phyloP scores from a whole-genome alignment of 2,113 vertebrate genomes.

The Cryptomyrus ogoouensis region DNA sequence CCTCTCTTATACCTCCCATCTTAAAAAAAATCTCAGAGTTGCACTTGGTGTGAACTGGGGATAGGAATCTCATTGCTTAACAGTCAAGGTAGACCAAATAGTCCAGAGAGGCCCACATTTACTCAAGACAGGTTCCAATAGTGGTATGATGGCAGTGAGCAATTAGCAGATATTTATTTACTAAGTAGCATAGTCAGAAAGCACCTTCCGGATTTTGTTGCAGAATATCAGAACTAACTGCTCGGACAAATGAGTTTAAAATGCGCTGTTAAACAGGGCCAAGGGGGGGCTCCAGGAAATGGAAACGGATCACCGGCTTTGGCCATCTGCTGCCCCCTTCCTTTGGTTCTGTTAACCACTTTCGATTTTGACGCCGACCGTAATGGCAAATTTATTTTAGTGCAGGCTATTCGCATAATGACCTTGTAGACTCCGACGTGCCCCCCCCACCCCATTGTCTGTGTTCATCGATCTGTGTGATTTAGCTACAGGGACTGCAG shows the following conservation, averaged over 20 bases:
- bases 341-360: background rate
- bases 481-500: conserved; percentile 49
- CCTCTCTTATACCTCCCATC: background rate
- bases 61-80: background rate
- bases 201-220: conserved; percentile 1
- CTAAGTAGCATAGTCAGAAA: background rate
- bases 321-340: conserved; percentile 19
- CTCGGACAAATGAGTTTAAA: conserved; percentile 33
- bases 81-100: conserved; percentile 25
- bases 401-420: conserved; percentile 55
- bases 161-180: background rate
- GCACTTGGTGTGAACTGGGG: background rate
- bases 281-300: conserved; percentile 16
- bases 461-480: conserved; percentile 54
- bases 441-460: conserved; percentile 33
- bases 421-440: conserved; percentile 51
- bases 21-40: background rate
- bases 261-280: conserved; percentile 15
- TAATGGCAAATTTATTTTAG: conserved; percentile 22
- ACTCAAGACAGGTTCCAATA: background rate
- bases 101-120: background rate
- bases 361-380: conserved; percentile 13
- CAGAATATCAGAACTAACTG: conserved; percentile 23
- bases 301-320: conserved; percentile 30
- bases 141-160: background rate